These are phyloP conservation scores for Mormyrus proboscirostris DNA, from an alignment of 2,797 vertebrate genomes.

Conservation along the genomic window DNA sequence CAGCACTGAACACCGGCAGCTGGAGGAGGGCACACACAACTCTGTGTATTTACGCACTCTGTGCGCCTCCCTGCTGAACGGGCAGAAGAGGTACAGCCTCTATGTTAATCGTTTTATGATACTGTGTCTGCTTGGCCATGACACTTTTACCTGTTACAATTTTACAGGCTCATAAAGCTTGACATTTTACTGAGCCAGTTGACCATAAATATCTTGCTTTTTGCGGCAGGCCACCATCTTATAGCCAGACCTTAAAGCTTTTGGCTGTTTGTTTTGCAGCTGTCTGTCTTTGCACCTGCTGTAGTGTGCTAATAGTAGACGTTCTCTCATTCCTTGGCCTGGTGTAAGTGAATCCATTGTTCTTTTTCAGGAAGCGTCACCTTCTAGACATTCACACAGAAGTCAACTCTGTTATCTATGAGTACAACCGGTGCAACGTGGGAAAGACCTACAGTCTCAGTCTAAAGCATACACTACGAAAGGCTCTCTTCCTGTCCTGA, in stretches of 20 bases:
- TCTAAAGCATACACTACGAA: slow-evolving; percentile 76
- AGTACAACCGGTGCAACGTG: slow-evolving; percentile 60
- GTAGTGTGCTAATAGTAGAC: not conserved
- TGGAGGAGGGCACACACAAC: slow-evolving; percentile 44
- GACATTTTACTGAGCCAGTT: not conserved
- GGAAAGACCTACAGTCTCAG: slow-evolving; percentile 57
- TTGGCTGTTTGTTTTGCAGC: not conserved
- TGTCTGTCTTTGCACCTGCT: no score
- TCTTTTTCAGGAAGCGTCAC: slow-evolving; percentile 59
- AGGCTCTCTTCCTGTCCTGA: slow-evolving; percentile 55
- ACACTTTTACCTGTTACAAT: not conserved
- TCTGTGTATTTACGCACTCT: slow-evolving; percentile 72
- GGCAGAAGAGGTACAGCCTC: slow-evolving; percentile 48
- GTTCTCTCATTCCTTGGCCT: not conserved
- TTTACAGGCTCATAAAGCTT: not conserved
- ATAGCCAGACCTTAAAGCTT: not conserved
- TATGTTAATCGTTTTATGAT: not conserved
- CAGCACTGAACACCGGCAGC: slow-evolving; percentile 54
- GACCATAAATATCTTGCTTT: slow-evolving; percentile 1
- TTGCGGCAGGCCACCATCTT: not conserved
- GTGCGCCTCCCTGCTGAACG: slow-evolving; percentile 55
- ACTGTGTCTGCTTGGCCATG: not conserved
- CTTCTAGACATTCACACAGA: slow-evolving; percentile 70
- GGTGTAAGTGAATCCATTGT: slow-evolving; percentile 22
- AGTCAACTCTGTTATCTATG: slow-evolving; percentile 65